Evolutionary conservation across 2,797 vertebrate genomes (phyloP).

Genomic region (Syngnathus rostellatus): DNA sequence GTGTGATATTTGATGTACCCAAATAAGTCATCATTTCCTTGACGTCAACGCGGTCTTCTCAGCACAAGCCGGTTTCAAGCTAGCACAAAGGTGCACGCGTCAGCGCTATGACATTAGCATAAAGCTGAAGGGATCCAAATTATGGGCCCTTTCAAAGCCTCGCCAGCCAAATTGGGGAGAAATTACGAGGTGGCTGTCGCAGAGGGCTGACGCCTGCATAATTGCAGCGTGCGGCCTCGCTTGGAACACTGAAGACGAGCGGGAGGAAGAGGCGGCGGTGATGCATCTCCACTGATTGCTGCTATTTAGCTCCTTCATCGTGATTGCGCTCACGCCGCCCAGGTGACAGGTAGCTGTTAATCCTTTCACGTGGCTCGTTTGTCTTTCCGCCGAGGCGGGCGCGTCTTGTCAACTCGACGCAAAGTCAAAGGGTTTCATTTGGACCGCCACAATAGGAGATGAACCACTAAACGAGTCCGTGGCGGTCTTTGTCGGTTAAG

Average conservation of each 20-base stretch:
- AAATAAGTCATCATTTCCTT: not conserved
- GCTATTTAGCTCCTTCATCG: conserved; percentile 60
- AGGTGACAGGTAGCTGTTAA: conserved; percentile 55
- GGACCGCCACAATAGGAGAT: not conserved
- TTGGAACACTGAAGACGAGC: conserved; percentile 25
- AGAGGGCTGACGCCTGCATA: conserved; percentile 64
- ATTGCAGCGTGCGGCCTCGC: conserved; percentile 64
- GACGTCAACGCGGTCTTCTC: conserved; percentile 11
- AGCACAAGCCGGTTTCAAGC: conserved; percentile 23
- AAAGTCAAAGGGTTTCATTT: conserved; percentile 5
- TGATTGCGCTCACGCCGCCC: conserved; percentile 49
- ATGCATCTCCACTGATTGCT: conserved; percentile 72
- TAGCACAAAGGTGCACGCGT: conserved; percentile 45
- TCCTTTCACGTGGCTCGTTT: conserved; percentile 8
- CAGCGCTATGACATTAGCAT: conserved; percentile 62
- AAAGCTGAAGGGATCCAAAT: conserved; percentile 71
- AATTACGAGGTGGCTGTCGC: conserved; percentile 69
- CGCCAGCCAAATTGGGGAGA: conserved; percentile 65
- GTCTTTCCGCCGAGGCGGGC: conserved; percentile 9
- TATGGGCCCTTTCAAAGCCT: conserved; percentile 62
- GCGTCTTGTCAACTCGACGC: not conserved
- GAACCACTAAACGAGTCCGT: not conserved
- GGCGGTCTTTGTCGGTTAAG: not conserved
- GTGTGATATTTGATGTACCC: not conserved
- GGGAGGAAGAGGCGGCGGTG: conserved; percentile 37